phyloP scores from a whole-genome alignment of 2,113 vertebrate species.

The Muscicapa adusta region DNA sequence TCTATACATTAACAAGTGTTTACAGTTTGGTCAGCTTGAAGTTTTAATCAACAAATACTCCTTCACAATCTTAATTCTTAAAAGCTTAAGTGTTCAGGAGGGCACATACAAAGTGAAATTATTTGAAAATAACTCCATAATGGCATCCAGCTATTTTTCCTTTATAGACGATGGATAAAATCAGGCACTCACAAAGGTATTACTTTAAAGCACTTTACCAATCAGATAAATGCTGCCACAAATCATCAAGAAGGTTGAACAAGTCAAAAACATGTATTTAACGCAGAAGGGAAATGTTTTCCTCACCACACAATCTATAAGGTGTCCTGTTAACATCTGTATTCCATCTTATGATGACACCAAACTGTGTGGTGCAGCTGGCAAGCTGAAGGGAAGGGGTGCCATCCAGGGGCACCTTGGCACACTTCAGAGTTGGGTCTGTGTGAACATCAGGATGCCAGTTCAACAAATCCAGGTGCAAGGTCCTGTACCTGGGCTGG shows the following conservation, averaged over 20 bases:
- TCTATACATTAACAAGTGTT: neutral
- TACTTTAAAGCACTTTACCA: neutral
- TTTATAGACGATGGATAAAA: neutral
- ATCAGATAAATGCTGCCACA: neutral
- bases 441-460: neutral
- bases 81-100: neutral
- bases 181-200: neutral
- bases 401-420: neutral
- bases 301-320: neutral
- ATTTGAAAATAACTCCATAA: neutral
- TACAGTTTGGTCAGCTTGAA: neutral
- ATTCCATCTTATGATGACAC: neutral
- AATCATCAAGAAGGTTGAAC: neutral
- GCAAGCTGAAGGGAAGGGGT: neutral
- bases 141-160: neutral
- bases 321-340: neutral
- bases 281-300: neutral
- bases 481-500: neutral
- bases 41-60: neutral
- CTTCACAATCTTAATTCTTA: neutral
- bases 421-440: neutral
- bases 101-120: accelerated
- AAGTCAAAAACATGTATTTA: neutral
- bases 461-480: neutral
- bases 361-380: neutral